These are phyloP conservation scores for Itoplectis maculator DNA, from an alignment of 2,888 invertebrate genomes.

Conservation along the genomic window DNA sequence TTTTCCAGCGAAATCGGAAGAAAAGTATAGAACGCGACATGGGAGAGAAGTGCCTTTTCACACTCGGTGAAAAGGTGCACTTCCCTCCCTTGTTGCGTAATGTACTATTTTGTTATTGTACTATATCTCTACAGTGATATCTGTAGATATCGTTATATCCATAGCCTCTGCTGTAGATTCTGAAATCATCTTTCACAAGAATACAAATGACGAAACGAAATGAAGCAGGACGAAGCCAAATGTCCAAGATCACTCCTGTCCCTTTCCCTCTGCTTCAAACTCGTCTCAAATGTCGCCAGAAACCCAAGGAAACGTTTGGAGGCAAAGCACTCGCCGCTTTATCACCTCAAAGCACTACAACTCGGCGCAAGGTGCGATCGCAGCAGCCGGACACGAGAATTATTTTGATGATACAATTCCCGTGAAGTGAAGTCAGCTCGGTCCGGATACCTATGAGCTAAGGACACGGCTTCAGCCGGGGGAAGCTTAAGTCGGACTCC, in stretches of 20 bases:
- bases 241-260: neutral
- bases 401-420: constrained; percentile 52
- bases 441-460: constrained; percentile 26
- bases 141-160: too few relatives aligned
- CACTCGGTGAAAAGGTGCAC: too few relatives aligned
- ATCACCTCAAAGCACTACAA: neutral
- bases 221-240: too few relatives aligned
- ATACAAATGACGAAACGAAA: too few relatives aligned
- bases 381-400: constrained; percentile 34
- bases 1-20: too few relatives aligned
- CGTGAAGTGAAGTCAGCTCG: constrained; percentile 19
- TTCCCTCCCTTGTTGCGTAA: too few relatives aligned
- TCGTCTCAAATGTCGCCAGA: neutral
- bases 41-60: too few relatives aligned
- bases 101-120: too few relatives aligned
- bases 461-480: constrained; percentile 26
- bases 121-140: too few relatives aligned
- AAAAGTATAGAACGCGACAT: too few relatives aligned
- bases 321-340: neutral
- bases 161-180: too few relatives aligned
- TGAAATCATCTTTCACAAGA: too few relatives aligned
- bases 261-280: neutral
- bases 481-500: constrained; percentile 14
- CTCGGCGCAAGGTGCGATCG: neutral
- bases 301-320: neutral